These are phyloP conservation scores for Balearica regulorum DNA, from an alignment of 2,797 vertebrate species.

Conservation along the genomic window DNA sequence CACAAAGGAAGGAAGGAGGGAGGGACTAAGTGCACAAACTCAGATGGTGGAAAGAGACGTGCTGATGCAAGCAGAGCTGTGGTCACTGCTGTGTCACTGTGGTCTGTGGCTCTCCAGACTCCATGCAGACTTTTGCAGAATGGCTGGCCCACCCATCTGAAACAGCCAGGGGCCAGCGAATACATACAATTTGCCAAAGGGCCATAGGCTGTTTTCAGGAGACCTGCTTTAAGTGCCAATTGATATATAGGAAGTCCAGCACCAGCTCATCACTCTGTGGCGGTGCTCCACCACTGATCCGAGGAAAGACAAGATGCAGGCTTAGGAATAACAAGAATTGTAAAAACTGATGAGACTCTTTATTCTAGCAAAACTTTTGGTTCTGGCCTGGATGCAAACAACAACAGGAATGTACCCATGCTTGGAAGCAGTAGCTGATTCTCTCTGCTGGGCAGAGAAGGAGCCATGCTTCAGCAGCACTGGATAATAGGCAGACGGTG, in stretches of 20 bases:
- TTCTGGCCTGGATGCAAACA: neutral
- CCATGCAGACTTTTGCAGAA: neutral
- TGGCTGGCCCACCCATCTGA: neutral
- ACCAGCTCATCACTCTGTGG: no score
- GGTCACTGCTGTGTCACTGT: neutral
- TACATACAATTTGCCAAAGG: neutral
- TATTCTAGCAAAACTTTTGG: fast-evolving
- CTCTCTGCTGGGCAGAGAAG: neutral
- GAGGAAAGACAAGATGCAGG: neutral
- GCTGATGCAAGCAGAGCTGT: neutral
- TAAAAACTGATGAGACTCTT: neutral
- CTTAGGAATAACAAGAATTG: neutral
- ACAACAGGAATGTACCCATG: neutral
- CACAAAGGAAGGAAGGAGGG: neutral
- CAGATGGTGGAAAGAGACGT: neutral
- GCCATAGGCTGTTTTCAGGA: neutral
- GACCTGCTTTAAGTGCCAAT: neutral
- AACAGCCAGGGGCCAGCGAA: neutral
- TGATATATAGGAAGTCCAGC: neutral
- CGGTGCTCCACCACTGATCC: neutral
- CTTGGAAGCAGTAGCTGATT: neutral
- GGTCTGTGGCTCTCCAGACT: neutral
- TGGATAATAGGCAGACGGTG: neutral
- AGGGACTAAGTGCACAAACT: neutral
- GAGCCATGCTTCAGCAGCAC: neutral